Evolutionary conservation across 2,888 invertebrate species (phyloP).

Genomic region (Ommatoiulus sabulosus): DNA sequence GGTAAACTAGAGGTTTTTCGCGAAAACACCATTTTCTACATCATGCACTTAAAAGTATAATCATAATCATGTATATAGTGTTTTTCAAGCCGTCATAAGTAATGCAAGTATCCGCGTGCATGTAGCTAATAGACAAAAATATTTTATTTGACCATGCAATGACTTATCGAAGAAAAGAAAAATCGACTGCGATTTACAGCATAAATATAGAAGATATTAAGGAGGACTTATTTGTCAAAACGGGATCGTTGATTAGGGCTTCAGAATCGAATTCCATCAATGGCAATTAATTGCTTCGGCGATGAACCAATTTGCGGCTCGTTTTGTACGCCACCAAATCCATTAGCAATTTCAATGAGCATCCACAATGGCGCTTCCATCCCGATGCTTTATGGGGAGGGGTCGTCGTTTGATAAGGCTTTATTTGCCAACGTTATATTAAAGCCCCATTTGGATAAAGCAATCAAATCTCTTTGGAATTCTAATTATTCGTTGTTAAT

Average conservation of each 20-base stretch:
- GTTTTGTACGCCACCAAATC: conserved; percentile 45
- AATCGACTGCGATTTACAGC: background rate
- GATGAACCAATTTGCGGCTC: conserved; percentile 41
- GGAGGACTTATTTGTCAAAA: background rate
- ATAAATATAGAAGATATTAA: background rate
- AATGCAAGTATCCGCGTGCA: background rate
- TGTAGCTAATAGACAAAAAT: too few relatives aligned
- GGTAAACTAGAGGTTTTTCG: too few relatives aligned
- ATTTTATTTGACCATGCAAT: background rate
- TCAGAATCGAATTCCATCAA: conserved; percentile 38
- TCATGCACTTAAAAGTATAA: too few relatives aligned
- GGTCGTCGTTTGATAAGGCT: conserved; percentile 41
- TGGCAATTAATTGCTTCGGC: conserved; percentile 47
- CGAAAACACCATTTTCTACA: too few relatives aligned
- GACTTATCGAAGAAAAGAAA: background rate
- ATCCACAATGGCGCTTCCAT: conserved; percentile 37
- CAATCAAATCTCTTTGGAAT: conserved; percentile 48
- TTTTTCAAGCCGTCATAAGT: background rate
- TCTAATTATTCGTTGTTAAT: conserved; percentile 47
- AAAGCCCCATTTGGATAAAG: conserved; percentile 44
- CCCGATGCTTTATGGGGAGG: background rate
- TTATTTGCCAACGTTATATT: conserved; percentile 31
- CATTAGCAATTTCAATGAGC: conserved; percentile 42
- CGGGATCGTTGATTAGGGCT: background rate
- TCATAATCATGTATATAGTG: background rate